phyloP scores from a whole-genome alignment of 1,140 invertebrate genomes.

The Papilio dardanus region DNA sequence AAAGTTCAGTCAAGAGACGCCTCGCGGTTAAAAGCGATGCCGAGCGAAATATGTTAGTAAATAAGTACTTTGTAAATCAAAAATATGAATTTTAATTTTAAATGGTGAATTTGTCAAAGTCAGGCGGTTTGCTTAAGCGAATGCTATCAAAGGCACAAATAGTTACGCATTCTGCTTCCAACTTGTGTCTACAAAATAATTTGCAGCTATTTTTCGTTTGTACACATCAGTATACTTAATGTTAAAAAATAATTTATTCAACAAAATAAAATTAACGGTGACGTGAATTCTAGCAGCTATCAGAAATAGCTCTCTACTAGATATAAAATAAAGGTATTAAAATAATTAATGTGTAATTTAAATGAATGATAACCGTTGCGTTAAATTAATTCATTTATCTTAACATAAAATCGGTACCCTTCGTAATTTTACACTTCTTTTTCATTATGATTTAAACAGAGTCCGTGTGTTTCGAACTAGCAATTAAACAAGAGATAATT shows the following conservation, averaged over 20 bases:
- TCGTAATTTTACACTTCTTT: slow-evolving; percentile 24
- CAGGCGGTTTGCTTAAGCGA: slow-evolving; percentile 36
- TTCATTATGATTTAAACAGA: slow-evolving; percentile 18
- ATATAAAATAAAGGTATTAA: neutral
- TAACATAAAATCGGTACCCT: neutral
- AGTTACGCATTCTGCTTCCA: slow-evolving; percentile 9
- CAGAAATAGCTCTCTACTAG: neutral
- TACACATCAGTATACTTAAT: neutral
- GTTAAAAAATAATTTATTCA: neutral
- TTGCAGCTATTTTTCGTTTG: neutral
- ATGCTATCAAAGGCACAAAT: slow-evolving; percentile 34
- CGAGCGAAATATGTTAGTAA: slow-evolving; percentile 39
- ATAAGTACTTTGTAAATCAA: slow-evolving; percentile 39
- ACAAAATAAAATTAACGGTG: neutral
- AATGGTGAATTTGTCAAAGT: slow-evolving; percentile 39
- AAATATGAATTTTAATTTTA: slow-evolving; percentile 39
- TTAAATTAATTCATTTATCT: neutral
- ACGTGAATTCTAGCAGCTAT: neutral
- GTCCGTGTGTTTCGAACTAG: neutral
- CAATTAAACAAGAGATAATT: slow-evolving; percentile 1
- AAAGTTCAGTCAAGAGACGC: slow-evolving; percentile 38
- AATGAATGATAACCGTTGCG: neutral
- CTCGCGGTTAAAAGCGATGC: slow-evolving; percentile 37
- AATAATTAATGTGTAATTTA: neutral
- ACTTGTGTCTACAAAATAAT: slow-evolving; percentile 23